phyloP scores from a whole-genome alignment of 2,113 vertebrate species.

The Anarrhichthys ocellatus region DNA sequence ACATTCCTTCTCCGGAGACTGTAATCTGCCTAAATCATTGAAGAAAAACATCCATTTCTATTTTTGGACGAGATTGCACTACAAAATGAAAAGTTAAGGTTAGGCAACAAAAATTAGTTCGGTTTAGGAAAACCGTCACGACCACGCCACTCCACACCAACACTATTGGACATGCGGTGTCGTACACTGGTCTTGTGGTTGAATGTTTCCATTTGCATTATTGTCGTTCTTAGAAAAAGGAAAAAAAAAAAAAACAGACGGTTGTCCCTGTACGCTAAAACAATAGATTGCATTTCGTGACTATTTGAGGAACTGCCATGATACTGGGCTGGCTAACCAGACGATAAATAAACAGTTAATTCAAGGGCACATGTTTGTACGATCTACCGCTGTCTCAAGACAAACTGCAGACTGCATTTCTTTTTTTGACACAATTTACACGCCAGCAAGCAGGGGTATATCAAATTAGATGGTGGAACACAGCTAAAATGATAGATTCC shows the following conservation, averaged over 20 bases:
- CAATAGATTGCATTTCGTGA: too few species aligned
- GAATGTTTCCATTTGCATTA: not conserved
- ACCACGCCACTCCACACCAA: too few species aligned
- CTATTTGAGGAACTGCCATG: too few species aligned
- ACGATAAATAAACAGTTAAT: not conserved
- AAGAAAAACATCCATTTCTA: not conserved
- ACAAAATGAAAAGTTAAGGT: too few species aligned
- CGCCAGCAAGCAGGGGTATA: not conserved
- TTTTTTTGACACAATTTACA: not conserved
- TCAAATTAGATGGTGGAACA: not conserved
- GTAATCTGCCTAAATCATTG: not conserved
- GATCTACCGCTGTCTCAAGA: not conserved
- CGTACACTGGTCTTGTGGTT: not conserved
- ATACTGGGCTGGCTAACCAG: not conserved
- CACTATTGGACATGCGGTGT: too few species aligned
- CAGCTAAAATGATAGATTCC: not conserved
- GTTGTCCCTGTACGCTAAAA: not conserved
- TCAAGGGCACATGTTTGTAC: not conserved
- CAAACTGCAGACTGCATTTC: not conserved
- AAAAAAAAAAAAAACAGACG: too few species aligned
- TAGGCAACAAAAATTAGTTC: too few species aligned
- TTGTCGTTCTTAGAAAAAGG: too few species aligned
- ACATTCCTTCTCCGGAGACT: not conserved
- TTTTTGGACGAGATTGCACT: too few species aligned
- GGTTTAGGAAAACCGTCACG: too few species aligned